Percentiles rank a stretch among this genome's conserved stretches.
phyloP scores from a whole-genome alignment of 1,140 invertebrate genomes.

The Drosophila navojoa region DNA sequence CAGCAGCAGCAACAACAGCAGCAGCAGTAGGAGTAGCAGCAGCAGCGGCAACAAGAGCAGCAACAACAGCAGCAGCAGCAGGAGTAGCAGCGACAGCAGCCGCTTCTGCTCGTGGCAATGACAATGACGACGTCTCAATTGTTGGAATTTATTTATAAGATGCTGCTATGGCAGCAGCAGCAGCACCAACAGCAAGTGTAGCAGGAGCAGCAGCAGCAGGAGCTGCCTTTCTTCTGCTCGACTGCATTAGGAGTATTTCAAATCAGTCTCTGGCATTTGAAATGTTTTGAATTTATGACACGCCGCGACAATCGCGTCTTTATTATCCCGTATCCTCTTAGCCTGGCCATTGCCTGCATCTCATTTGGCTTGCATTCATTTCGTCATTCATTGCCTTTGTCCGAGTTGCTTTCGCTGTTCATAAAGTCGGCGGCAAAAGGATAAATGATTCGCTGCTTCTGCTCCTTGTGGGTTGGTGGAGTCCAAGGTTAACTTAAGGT shows the following conservation, averaged over 20 bases:
- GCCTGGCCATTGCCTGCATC: not conserved
- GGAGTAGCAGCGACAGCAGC: not conserved
- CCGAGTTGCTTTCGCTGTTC: conserved; percentile 3
- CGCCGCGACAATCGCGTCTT: conserved; percentile 65
- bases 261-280: conserved; percentile 69
- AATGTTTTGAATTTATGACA: conserved; percentile 79
- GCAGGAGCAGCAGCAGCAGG: not conserved
- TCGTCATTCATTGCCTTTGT: no score
- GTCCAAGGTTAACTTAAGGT: conserved; percentile 69
- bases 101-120: conserved; percentile 15
- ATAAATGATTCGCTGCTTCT: conserved; percentile 42
- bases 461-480: conserved; percentile 4
- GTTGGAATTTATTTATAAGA: conserved; percentile 30
- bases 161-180: conserved; percentile 17
- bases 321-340: conserved; percentile 42
- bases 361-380: conserved; percentile 51
- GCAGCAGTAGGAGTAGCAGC: no score
- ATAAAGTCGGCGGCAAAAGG: conserved; percentile 16
- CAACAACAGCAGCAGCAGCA: not conserved
- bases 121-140: conserved; percentile 72
- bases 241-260: conserved; percentile 62
- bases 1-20: no score
- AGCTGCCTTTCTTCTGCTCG: conserved; percentile 36
- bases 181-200: not conserved
- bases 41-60: not conserved